Percentiles rank a stretch among this genome's conserved stretches.
Conservation (phyloP, 2,113 vertebrate species). For the Ceyx melanurus region DNA sequence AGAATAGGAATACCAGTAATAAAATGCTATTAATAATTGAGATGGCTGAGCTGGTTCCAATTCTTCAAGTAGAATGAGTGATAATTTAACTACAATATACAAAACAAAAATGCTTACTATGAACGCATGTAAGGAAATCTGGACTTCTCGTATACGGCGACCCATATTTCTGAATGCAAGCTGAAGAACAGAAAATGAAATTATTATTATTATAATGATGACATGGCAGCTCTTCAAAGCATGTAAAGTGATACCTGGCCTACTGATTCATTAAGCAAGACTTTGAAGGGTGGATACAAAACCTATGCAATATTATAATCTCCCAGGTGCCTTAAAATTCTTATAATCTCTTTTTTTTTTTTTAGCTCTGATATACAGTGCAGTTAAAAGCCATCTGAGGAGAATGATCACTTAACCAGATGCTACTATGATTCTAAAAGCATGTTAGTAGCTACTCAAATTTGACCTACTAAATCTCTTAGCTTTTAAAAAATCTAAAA, state of each 20-base stretch:
- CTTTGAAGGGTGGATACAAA: neutral
- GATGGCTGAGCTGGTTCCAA: neutral
- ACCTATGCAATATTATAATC: neutral
- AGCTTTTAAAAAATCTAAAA: neutral
- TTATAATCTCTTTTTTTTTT: neutral
- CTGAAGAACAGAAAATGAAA: slow-evolving; percentile 74
- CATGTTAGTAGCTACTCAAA: neutral
- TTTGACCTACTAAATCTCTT: neutral
- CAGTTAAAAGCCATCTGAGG: neutral
- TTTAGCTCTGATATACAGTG: neutral
- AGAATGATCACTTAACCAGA: slow-evolving; percentile 3
- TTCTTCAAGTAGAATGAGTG: neutral
- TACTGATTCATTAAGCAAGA: neutral
- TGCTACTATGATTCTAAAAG: neutral
- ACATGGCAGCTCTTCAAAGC: neutral
- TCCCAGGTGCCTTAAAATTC: neutral
- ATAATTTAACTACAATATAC: neutral
- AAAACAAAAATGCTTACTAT: slow-evolving; percentile 84
- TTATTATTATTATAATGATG: neutral
- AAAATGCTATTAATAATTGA: neutral
- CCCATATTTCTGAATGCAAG: slow-evolving; percentile 83
- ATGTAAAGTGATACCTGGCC: neutral
- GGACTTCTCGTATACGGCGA: slow-evolving; percentile 80
- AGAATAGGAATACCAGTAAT: neutral
- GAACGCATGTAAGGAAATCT: slow-evolving; percentile 88